Evolutionary conservation across 1,140 invertebrate species (phyloP).

Genomic region (Delia radicum): DNA sequence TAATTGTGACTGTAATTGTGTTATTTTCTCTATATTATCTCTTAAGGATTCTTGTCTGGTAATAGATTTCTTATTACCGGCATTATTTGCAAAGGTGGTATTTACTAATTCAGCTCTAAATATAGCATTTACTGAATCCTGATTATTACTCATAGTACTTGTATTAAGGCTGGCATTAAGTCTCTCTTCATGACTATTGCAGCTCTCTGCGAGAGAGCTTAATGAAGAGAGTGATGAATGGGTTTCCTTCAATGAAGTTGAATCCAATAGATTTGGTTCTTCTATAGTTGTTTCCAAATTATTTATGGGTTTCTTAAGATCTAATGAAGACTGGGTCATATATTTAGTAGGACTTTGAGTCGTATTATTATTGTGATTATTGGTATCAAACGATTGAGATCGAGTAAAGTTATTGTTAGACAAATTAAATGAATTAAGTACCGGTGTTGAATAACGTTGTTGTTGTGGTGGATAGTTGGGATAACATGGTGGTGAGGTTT

Average conservation of each 20-base stretch:
- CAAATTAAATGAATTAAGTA: conserved; percentile 36
- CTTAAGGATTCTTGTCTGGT: conserved; percentile 50
- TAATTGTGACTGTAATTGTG: conserved; percentile 51
- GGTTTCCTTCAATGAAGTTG: not conserved
- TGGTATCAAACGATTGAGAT: conserved; percentile 51
- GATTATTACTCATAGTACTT: not conserved
- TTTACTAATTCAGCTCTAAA: conserved; percentile 47
- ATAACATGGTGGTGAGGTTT: not conserved
- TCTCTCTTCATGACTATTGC: conserved; percentile 13
- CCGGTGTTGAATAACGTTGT: conserved; percentile 46
- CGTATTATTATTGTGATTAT: conserved; percentile 40
- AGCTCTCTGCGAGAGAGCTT: conserved; percentile 33
- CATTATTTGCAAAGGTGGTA: conserved; percentile 37
- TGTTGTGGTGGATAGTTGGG: conserved; percentile 4
- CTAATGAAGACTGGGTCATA: conserved; percentile 53
- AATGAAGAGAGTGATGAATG: conserved; percentile 6
- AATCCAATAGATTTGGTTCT: conserved; percentile 27
- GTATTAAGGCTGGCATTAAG: conserved; percentile 29
- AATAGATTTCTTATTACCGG: conserved; percentile 31
- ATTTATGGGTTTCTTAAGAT: conserved; percentile 47
- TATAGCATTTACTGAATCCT: not conserved
- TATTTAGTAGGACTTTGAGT: conserved; percentile 36
- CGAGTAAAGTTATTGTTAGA: conserved; percentile 34
- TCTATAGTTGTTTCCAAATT: conserved; percentile 47
- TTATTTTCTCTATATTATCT: conserved; percentile 55